Conservation (phyloP, 2,113 vertebrate genomes). For the Clarias gariepinus region DNA sequence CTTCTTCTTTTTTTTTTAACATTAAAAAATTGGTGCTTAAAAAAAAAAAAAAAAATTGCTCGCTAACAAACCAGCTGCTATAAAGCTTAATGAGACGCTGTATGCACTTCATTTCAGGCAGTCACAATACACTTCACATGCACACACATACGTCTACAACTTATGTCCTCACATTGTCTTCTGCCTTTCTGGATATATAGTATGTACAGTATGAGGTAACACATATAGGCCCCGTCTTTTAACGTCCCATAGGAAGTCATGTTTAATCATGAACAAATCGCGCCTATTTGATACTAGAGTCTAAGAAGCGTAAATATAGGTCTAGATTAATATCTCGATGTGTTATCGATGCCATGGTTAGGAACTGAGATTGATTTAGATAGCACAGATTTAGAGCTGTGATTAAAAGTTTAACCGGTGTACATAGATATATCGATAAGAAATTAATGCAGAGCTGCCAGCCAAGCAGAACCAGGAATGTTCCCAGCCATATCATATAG, state of each 20-base stretch:
- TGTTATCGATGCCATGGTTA: not conserved
- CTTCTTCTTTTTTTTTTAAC: too few species aligned
- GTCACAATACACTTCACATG: not conserved
- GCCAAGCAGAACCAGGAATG: not conserved
- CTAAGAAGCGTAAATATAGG: not conserved
- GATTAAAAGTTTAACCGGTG: not conserved
- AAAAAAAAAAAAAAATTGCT: not conserved
- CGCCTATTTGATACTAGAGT: too few species aligned
- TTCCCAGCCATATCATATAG: not conserved
- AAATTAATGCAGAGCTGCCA: not conserved
- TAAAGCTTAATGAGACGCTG: not conserved
- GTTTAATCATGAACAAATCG: too few species aligned
- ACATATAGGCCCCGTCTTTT: too few species aligned
- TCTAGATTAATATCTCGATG: not conserved
- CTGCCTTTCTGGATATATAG: not conserved
- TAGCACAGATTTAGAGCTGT: not conserved
- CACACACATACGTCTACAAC: too few species aligned
- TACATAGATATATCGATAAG: not conserved
- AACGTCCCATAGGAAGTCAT: too few species aligned
- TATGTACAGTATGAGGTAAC: not conserved
- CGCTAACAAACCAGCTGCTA: conserved; percentile 19
- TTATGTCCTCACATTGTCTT: not conserved
- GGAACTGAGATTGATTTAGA: not conserved
- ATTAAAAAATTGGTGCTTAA: not conserved
- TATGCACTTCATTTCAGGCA: not conserved